Evolutionary conservation across 2,797 vertebrate genomes (phyloP).

Genomic region (Dallia pectoralis): DNA sequence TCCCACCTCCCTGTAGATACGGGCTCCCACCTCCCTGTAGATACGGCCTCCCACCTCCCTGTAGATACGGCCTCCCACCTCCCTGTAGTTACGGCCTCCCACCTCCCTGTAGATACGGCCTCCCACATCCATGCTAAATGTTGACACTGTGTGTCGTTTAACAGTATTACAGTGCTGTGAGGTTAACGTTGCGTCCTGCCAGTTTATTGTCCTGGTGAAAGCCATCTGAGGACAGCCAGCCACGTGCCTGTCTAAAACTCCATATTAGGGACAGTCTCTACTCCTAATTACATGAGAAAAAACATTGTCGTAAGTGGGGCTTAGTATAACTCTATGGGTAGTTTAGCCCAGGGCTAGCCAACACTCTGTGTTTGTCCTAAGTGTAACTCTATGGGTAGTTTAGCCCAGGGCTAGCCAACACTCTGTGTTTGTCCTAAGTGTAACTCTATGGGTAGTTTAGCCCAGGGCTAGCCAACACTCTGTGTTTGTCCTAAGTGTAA

Average conservation of each 20-base stretch:
- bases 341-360: not conserved
- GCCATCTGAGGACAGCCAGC: not conserved
- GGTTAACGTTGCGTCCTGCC: constrained; percentile 34
- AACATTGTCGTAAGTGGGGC: not conserved
- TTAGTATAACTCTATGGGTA: not conserved
- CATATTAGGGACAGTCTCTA: too few relatives aligned
- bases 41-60: constrained; percentile 35
- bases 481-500: too few relatives aligned
- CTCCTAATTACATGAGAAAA: not conserved
- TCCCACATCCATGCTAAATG: constrained; percentile 69
- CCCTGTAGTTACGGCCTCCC: too few relatives aligned
- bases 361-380: not conserved
- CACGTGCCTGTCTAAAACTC: too few relatives aligned
- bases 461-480: not conserved
- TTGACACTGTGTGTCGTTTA: constrained; percentile 64
- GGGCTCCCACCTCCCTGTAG: constrained; percentile 31
- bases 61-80: too few relatives aligned
- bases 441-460: not conserved
- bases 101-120: constrained; percentile 32
- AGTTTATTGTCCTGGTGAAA: constrained; percentile 30
- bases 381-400: not conserved
- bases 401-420: not conserved
- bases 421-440: not conserved
- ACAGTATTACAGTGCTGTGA: constrained; percentile 56
- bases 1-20: constrained; percentile 36